Evolutionary conservation across 2,113 vertebrate genomes (phyloP).

Genomic region (Pelecanus crispus): DNA sequence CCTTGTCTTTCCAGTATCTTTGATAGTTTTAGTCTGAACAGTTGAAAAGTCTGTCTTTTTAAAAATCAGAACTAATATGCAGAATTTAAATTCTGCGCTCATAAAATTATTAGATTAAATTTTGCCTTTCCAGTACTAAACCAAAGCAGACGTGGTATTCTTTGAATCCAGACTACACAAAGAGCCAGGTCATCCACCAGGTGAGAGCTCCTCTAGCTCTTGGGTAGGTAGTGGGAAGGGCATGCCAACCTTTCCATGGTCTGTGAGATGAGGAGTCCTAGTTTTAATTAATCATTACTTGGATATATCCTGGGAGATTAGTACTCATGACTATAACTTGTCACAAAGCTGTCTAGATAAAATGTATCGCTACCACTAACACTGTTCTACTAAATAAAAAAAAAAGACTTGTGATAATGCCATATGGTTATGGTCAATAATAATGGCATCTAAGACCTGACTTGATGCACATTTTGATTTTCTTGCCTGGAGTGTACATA

Average conservation of each 20-base stretch:
- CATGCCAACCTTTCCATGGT: conserved; percentile 36
- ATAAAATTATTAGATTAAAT: conserved; percentile 21
- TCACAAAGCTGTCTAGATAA: conserved; percentile 61
- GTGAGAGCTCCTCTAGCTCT: conserved; percentile 51
- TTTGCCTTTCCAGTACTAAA: conserved; percentile 25
- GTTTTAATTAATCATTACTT: conserved; percentile 74
- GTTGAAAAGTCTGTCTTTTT: not conserved
- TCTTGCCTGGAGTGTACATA: not conserved
- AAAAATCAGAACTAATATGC: not conserved
- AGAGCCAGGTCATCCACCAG: conserved; percentile 58
- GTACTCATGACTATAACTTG: conserved; percentile 13
- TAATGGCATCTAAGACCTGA: not conserved
- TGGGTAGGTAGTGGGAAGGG: conserved; percentile 63
- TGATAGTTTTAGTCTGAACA: not conserved
- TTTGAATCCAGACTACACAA: conserved; percentile 63
- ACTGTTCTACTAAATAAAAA: not conserved
- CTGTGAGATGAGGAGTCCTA: conserved; percentile 63
- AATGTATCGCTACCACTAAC: conserved; percentile 5
- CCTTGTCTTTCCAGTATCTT: not conserved
- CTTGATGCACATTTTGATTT: not conserved
- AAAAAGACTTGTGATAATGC: not conserved
- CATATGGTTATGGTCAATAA: conserved; percentile 40
- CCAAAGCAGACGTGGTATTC: conserved; percentile 30
- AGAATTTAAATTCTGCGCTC: not conserved
- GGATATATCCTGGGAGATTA: conserved; percentile 53